Evolutionary conservation across 2,113 vertebrate genomes (phyloP), one percentile per base, ranked within the genome.

Genomic region (Neopipo cinnamomea): DNA sequence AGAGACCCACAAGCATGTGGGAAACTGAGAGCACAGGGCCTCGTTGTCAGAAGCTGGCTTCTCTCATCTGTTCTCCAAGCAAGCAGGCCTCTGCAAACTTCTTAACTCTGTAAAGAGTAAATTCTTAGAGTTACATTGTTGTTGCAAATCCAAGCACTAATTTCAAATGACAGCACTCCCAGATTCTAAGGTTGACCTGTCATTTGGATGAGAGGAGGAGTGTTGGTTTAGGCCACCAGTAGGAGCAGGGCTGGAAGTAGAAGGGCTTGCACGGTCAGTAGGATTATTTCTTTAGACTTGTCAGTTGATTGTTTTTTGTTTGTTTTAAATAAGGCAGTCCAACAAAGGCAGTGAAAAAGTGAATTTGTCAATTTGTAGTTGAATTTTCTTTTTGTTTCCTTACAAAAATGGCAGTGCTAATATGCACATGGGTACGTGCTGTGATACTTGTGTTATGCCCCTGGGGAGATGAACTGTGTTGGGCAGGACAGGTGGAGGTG

Each of bases 261-360:
- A 52, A 87, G 65, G 49, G 18, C 35, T 24, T 52, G 14, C 67
- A 73, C 46, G 21, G 30, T 86, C 59, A 68, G 9, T 46, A 19
- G 12, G 13, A 21, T 78, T 82, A 68, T 55, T 93, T 88, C 66
- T 82, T 77, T 42, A 53, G 37, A 61, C 20, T 56, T 75, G 22
- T 31, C 47, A 33, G 23, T 61, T 85, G 9, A 31, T 77, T 58
- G 7, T 58, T 73, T 73, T 71, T 91, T 58, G n/a, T 66, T 83
- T 75, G 19, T 84, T 94, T 92, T 61, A 80, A 66, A 22, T 65
- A 86, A 89, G 74, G 28, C 23, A 80, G 53, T 61, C 53, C 76
- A 86, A 14, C 27, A 84, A 67, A 83, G 35, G 23, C 41, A 84
- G 23, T 2, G 2, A 27, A 65, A 79, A 85, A 75, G n/a, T 22